Conservation (phyloP, 2,113 vertebrate genomes). For the Strix aluco region DNA sequence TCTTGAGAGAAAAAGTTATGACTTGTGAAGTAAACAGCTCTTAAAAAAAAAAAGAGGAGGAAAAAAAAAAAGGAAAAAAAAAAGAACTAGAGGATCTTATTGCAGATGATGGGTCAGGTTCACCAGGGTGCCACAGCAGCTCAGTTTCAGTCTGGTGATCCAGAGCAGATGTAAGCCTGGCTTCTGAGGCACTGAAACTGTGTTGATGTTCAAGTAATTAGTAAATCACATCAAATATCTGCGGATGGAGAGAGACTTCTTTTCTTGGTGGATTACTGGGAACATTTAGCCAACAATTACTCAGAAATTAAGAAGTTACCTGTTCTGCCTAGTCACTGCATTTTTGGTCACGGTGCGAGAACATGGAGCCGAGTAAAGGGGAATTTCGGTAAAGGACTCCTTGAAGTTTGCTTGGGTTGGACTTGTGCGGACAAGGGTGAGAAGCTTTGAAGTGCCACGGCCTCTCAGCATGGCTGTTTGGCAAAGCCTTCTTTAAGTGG, state of each 20-base stretch:
- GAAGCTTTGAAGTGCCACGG: background rate
- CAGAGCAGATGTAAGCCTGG: background rate
- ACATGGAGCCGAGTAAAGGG: background rate
- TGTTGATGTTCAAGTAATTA: background rate
- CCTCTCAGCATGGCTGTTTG: background rate
- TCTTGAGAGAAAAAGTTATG: background rate
- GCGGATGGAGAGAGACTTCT: background rate
- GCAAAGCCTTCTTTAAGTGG: background rate
- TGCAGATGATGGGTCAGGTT: background rate
- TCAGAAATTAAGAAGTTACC: background rate
- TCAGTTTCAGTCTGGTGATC: background rate
- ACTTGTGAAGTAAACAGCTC: background rate
- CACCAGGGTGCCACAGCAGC: background rate
- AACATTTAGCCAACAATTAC: background rate
- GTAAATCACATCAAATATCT: background rate
- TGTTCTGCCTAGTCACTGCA: background rate
- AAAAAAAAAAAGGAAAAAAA: accelerated
- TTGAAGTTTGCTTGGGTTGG: background rate
- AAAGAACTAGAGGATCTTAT: background rate
- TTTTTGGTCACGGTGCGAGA: background rate
- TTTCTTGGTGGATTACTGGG: background rate
- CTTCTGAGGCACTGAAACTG: background rate
- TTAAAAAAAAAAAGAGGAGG: background rate
- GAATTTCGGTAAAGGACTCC: background rate
- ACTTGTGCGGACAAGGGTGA: background rate